Evolutionary conservation across 1,140 invertebrate genomes (phyloP).

Genomic region (Notospermus geniculatus): DNA sequence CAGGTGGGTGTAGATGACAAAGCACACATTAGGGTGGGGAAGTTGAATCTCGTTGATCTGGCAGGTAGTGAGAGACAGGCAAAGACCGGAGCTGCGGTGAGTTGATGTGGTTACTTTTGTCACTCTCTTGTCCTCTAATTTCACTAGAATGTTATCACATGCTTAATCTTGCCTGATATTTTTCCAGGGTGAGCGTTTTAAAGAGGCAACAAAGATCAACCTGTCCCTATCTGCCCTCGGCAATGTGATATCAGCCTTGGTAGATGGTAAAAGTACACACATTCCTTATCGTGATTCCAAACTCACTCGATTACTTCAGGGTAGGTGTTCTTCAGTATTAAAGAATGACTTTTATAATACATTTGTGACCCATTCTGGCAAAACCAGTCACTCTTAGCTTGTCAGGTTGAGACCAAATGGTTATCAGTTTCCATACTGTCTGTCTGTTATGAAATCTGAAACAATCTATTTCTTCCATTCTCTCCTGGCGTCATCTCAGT

Average conservation of each 20-base stretch:
- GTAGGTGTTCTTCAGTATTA: slow-evolving; percentile 38
- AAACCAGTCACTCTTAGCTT: no score
- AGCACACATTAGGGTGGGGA: slow-evolving; percentile 71
- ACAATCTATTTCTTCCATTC: no score
- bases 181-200: slow-evolving; percentile 74
- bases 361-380: no score
- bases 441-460: no score
- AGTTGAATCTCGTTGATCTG: slow-evolving; percentile 84
- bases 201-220: slow-evolving; percentile 96
- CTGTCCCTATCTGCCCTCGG: slow-evolving; percentile 88
- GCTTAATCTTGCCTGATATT: background rate
- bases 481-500: no score
- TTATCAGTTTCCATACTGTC: no score
- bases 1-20: slow-evolving; percentile 64
- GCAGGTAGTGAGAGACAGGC: slow-evolving; percentile 87
- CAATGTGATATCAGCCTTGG: slow-evolving; percentile 93
- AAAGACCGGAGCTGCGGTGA: slow-evolving; percentile 80
- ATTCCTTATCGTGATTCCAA: slow-evolving; percentile 93
- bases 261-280: slow-evolving; percentile 67
- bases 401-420: no score
- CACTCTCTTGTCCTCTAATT: no score
- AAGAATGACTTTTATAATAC: no score
- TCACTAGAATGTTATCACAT: no score
- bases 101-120: slow-evolving; percentile 15
- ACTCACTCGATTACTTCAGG: slow-evolving; percentile 84